phyloP scores from a whole-genome alignment of 2,888 invertebrate genomes.

The Hypsopygia costalis region DNA sequence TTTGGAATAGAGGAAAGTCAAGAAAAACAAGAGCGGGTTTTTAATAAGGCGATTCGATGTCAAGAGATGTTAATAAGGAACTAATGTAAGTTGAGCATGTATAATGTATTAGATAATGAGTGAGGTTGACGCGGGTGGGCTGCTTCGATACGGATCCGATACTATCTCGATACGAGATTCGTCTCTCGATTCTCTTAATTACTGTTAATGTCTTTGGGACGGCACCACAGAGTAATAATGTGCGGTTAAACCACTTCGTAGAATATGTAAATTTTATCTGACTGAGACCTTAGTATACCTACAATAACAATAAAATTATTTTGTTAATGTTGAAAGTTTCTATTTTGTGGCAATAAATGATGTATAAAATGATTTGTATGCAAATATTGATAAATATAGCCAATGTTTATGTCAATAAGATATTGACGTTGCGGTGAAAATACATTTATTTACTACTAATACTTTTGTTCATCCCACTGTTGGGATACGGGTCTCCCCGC shows the following conservation, averaged over 20 bases:
- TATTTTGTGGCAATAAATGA: no score
- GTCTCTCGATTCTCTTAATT: conserved; percentile 71
- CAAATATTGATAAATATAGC: no score
- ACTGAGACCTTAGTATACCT: no score
- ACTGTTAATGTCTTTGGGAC: conserved; percentile 66
- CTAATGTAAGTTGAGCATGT: conserved; percentile 59
- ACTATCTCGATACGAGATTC: conserved; percentile 68
- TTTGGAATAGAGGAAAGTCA: conserved; percentile 3
- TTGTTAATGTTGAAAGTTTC: no score
- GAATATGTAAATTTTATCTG: neutral
- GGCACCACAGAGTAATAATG: conserved; percentile 34
- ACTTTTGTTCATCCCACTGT: no score
- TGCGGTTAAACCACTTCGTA: conserved; percentile 25
- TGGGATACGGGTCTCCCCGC: no score
- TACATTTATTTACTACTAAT: no score
- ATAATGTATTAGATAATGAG: conserved; percentile 62
- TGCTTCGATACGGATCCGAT: conserved; percentile 57
- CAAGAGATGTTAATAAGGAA: conserved; percentile 43
- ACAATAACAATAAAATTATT: no score
- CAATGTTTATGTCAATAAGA: no score
- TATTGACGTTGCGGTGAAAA: no score
- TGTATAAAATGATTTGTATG: no score
- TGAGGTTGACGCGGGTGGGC: conserved; percentile 61
- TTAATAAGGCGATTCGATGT: conserved; percentile 33
- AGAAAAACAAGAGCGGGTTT: conserved; percentile 15